phyloP scores from a whole-genome alignment of 2,797 vertebrate genomes.

The Enteromius argenteus region DNA sequence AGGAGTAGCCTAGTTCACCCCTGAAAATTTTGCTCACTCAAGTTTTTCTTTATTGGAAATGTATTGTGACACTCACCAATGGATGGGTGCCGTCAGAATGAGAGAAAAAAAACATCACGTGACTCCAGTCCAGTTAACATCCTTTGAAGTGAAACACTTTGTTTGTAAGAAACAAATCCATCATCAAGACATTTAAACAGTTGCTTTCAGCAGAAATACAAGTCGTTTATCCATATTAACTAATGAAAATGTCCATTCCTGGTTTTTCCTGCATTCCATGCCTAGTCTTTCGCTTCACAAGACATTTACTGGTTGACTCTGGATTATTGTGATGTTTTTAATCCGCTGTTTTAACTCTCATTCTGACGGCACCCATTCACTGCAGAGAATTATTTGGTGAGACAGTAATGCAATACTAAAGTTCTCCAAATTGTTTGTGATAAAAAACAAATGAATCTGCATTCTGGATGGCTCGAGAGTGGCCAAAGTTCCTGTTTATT shows the following conservation, averaged over 20 bases:
- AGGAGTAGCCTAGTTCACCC: background rate
- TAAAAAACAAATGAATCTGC: background rate
- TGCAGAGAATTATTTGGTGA: background rate
- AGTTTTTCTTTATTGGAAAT: background rate
- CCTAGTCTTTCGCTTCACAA: background rate
- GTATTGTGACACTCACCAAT: background rate
- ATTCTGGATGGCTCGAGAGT: background rate
- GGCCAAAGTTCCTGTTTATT: background rate
- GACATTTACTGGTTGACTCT: background rate
- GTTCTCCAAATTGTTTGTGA: background rate
- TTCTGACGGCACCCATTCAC: background rate
- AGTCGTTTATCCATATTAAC: background rate
- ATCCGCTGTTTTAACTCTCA: background rate
- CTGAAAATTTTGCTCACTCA: background rate
- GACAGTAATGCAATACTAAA: background rate
- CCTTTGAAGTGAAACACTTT: background rate
- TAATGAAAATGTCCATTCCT: background rate
- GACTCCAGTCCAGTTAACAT: background rate
- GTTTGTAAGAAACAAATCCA: background rate
- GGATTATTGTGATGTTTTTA: background rate
- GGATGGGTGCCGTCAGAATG: too few species aligned
- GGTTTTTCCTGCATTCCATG: background rate
- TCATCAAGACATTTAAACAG: background rate
- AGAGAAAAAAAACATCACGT: background rate
- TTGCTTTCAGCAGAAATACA: background rate